Conservation (phyloP, 2,888 invertebrate species). For the Andrena flavipes region DNA sequence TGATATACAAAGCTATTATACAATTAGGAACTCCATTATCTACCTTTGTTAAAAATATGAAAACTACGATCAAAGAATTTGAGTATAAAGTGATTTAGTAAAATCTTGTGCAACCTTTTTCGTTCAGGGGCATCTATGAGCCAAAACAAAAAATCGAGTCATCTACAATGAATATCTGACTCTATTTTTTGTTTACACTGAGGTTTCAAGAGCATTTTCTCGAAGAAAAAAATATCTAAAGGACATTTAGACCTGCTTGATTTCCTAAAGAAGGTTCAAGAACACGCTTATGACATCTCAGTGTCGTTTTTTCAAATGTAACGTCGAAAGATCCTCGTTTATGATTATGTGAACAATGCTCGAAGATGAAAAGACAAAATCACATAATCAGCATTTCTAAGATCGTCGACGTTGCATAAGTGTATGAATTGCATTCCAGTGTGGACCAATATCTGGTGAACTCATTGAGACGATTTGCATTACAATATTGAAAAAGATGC, state of each 20-base stretch:
- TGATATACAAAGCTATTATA: no score
- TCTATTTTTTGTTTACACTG: slow-evolving; percentile 13
- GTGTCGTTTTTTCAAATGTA: slow-evolving; percentile 12
- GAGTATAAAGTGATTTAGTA: neutral
- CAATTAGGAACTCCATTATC: no score
- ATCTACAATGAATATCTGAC: neutral
- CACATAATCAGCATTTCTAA: slow-evolving; percentile 16
- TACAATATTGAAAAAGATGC: neutral
- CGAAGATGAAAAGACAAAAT: slow-evolving; percentile 11
- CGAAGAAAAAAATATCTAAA: neutral
- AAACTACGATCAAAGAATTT: no score
- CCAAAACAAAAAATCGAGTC: neutral
- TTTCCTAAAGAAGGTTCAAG: neutral
- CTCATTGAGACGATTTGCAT: neutral
- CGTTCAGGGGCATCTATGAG: slow-evolving; percentile 9
- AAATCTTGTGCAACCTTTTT: neutral
- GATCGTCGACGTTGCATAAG: slow-evolving; percentile 55
- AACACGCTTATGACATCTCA: neutral
- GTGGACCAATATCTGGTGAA: slow-evolving; percentile 32
- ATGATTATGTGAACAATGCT: slow-evolving; percentile 1
- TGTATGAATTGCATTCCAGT: slow-evolving; percentile 39
- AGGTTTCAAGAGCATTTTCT: neutral
- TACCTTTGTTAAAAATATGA: no score
- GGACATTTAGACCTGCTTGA: neutral
- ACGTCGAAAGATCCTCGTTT: slow-evolving; percentile 28